Percentiles rank a stretch among this genome's conserved stretches.
phyloP scores from a whole-genome alignment of 2,888 invertebrate genomes.

The Morpho deidamia region DNA sequence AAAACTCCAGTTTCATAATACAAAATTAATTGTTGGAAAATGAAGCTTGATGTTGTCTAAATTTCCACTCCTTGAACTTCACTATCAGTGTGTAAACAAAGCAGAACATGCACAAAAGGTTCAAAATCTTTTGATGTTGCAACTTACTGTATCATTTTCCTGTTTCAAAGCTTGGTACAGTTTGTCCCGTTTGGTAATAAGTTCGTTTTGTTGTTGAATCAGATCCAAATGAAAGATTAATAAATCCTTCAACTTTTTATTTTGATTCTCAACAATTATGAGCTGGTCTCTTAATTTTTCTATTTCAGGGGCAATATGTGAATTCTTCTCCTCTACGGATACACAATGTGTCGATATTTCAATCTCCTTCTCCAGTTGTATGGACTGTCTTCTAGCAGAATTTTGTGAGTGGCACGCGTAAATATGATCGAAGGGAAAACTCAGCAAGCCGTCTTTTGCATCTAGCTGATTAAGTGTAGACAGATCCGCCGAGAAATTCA shows the following conservation, averaged over 20 bases:
- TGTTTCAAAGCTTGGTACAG: slow-evolving; percentile 83
- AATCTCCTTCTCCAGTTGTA: slow-evolving; percentile 59
- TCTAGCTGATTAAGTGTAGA: slow-evolving; percentile 60
- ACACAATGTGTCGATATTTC: slow-evolving; percentile 55
- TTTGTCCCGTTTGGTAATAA: slow-evolving; percentile 88
- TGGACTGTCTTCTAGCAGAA: slow-evolving; percentile 44
- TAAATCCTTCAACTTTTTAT: slow-evolving; percentile 86
- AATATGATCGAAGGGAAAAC: slow-evolving; percentile 85
- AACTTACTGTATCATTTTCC: slow-evolving; percentile 88
- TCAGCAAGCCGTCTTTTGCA: slow-evolving; percentile 75
- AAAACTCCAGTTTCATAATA: no score
- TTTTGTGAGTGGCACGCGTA: slow-evolving; percentile 81
- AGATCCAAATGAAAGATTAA: slow-evolving; percentile 90
- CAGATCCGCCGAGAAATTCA: slow-evolving; percentile 65
- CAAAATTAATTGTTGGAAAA: no score
- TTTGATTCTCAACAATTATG: slow-evolving; percentile 70
- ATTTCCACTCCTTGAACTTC: background rate
- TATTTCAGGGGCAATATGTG: slow-evolving; percentile 36
- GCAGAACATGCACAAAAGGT: slow-evolving; percentile 8
- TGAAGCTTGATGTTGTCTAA: background rate
- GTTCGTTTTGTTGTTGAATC: slow-evolving; percentile 93
- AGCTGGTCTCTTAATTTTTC: slow-evolving; percentile 48
- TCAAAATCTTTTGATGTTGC: slow-evolving; percentile 5
- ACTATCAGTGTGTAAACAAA: slow-evolving; percentile 10
- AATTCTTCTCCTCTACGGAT: slow-evolving; percentile 43